Evolutionary conservation across 2,113 vertebrate genomes (phyloP), one percentile per base, ranked within the genome.

Genomic region (Tilapia sparmanii): DNA sequence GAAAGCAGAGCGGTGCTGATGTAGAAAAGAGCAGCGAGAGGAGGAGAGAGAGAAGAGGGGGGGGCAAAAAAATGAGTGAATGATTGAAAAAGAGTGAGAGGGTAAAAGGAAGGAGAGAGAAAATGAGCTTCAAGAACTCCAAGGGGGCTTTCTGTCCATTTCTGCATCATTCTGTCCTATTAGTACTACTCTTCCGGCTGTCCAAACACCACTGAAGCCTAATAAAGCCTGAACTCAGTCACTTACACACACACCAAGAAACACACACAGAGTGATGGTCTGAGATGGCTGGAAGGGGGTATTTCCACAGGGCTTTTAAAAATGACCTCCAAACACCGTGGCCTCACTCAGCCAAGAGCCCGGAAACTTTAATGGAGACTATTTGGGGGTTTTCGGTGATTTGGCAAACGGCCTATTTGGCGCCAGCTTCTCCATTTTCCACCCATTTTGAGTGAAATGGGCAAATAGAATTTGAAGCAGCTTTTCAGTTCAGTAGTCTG

Each of bases 271-370:
- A 66, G 83, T 87, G 90, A 91, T 88, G 86, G 86, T 16, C 92
- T 78, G 82, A 89, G 88, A 94, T 86, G 83, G 89, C 85, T 87
- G 81, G 82, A 91, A 82, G 88, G 89, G 92, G 84, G 90, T 86
- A 90, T 94, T 95, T 96, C 93, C 95, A 93, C 84, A 82, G 89
- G 90, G 94, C 94, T 96, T 96, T 96, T 95, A 96, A 95, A 94
- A 94, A 93, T 93, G 93, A 95, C 94, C 95, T 93, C 90, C 92
- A 95, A 89, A 93, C 88, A 94, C 87, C n/a, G 83, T 83, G 84
- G 92, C 89, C 80, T 86, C 91, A 84, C 92, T 91, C 88, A 90
- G 78, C 94, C 91, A 95, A 93, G 90, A 95, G 83, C 86, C 88
- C 19, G 71, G 91, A 94, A 93, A 95, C 91, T 94, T 94, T 94